phyloP scores from a whole-genome alignment of 2,888 invertebrate genomes.

The Eristalis arbustorum region DNA sequence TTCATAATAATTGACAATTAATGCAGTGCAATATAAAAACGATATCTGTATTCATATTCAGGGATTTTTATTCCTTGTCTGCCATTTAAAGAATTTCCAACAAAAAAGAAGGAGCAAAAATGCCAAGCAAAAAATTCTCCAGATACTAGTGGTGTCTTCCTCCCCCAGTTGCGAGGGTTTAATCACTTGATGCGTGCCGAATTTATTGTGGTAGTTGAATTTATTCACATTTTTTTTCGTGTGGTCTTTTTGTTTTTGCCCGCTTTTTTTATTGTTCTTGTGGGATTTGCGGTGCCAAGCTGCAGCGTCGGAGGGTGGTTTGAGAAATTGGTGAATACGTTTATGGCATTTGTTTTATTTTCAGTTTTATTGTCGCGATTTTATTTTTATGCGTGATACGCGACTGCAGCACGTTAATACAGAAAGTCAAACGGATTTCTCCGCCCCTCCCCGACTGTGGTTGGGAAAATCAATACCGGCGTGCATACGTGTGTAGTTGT shows the following conservation, averaged over 20 bases:
- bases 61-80: slow-evolving; percentile 1
- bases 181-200: slow-evolving; percentile 33
- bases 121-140: no score
- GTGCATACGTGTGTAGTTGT: not conserved
- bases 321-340: slow-evolving; percentile 18
- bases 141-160: not conserved
- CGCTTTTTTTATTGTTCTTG: not conserved
- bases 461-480: not conserved
- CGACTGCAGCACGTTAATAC: slow-evolving; percentile 19
- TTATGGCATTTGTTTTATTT: slow-evolving; percentile 32
- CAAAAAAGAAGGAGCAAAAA: not conserved
- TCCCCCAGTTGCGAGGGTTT: not conserved
- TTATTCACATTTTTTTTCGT: not conserved
- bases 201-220: slow-evolving; percentile 10
- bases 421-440: slow-evolving; percentile 10
- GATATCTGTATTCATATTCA: slow-evolving; percentile 1
- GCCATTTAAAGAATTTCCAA: not conserved
- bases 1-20: slow-evolving; percentile 23
- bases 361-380: slow-evolving; percentile 27
- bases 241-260: not conserved
- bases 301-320: not conserved
- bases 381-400: slow-evolving; percentile 33
- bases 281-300: slow-evolving; percentile 3
- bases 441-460: not conserved
- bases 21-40: slow-evolving; percentile 23